Conservation (phyloP, 2,113 vertebrate genomes). For the Lasiurus cinereus region DNA sequence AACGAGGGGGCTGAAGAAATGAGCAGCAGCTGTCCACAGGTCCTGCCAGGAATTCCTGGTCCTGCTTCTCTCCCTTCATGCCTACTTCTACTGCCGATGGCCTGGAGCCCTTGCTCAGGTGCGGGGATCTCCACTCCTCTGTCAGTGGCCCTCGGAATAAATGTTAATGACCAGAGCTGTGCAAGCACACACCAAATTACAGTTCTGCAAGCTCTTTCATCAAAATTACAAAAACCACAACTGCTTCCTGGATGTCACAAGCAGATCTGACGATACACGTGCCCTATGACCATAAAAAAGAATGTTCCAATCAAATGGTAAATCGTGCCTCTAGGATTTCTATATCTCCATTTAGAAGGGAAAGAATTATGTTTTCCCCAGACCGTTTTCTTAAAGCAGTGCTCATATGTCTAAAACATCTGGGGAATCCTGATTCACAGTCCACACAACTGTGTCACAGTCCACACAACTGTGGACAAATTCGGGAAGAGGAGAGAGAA, state of each 20-base stretch:
- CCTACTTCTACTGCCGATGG: rapidly evolving
- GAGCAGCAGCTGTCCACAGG: rapidly evolving
- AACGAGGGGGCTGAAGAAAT: too few species aligned
- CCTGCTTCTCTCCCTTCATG: rapidly evolving
- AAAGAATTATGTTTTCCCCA: neutral
- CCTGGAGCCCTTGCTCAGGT: rapidly evolving
- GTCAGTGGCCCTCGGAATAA: rapidly evolving
- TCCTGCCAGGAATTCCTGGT: rapidly evolving
- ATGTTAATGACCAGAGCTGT: rapidly evolving
- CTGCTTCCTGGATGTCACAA: neutral
- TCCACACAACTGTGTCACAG: neutral
- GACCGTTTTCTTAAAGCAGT: slow-evolving; percentile 16
- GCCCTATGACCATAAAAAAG: neutral
- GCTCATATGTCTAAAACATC: neutral
- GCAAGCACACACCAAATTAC: neutral
- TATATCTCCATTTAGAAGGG: neutral
- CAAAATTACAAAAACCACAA: neutral
- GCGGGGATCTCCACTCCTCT: neutral
- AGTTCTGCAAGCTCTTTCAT: neutral
- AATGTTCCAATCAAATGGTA: slow-evolving; percentile 10
- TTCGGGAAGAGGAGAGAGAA: rapidly evolving
- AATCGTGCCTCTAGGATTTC: neutral
- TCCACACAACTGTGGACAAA: neutral
- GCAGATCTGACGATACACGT: neutral
- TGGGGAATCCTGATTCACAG: neutral